Evolutionary conservation across 2,113 vertebrate genomes (phyloP).

Genomic region (Aphelocoma coerulescens): DNA sequence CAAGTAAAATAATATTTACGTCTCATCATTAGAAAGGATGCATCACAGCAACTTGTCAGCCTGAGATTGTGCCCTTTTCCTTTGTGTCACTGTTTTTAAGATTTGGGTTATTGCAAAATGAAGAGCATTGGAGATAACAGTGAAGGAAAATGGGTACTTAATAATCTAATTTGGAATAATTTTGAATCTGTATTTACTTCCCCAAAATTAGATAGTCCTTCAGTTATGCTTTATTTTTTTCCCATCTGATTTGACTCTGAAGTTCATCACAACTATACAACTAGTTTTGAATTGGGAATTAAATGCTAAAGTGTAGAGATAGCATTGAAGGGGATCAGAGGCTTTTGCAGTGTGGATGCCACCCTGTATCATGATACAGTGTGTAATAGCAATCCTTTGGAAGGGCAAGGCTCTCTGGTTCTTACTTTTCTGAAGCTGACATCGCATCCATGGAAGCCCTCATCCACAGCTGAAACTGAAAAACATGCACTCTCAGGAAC

Average conservation of each 20-base stretch:
- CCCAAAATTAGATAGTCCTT: neutral
- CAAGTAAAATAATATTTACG: neutral
- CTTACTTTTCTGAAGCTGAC: neutral
- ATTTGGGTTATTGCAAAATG: neutral
- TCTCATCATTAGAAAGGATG: neutral
- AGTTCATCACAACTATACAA: neutral
- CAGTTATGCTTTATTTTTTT: neutral
- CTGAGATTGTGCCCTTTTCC: neutral
- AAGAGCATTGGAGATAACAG: neutral
- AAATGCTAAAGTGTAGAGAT: neutral
- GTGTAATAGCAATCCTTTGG: neutral
- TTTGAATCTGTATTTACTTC: neutral
- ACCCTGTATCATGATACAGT: neutral
- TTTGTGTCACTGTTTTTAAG: neutral
- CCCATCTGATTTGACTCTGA: neutral
- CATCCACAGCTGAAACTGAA: neutral
- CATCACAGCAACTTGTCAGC: neutral
- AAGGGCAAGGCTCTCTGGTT: rapidly evolving
- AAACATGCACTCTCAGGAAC: rapidly evolving
- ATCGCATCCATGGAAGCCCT: neutral
- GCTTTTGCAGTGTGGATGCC: neutral
- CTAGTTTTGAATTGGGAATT: neutral
- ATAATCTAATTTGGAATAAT: neutral
- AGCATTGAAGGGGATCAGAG: neutral
- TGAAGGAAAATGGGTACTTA: neutral